phyloP scores from a whole-genome alignment of 1,140 invertebrate genomes.

The Trachymyrmex cornetzi region DNA sequence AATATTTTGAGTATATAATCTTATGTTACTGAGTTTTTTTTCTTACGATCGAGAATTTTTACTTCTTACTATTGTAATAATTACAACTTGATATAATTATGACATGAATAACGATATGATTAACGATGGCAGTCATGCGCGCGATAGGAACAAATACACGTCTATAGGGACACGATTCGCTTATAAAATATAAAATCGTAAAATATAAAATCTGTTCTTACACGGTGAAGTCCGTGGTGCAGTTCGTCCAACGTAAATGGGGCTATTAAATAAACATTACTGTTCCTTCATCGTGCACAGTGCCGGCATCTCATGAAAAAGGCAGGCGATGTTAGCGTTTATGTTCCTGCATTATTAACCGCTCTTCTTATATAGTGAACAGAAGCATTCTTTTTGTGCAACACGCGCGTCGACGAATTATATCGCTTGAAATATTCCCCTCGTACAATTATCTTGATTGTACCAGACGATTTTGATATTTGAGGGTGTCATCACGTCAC shows the following conservation, averaged over 20 bases:
- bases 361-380: constrained; percentile 25
- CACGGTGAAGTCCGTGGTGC: not conserved
- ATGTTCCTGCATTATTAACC: constrained; percentile 53
- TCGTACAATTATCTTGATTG: not conserved
- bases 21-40: not conserved
- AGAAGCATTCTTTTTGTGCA: constrained; percentile 42
- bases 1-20: not conserved
- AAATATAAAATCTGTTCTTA: constrained; percentile 54
- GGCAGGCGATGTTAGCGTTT: constrained; percentile 59
- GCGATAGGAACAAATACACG: not conserved
- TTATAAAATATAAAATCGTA: constrained; percentile 49
- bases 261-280: constrained; percentile 65
- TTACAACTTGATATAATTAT: not conserved
- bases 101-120: too few relatives aligned
- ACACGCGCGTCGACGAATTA: constrained; percentile 21
- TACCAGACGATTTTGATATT: constrained; percentile 2
- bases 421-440: constrained; percentile 7
- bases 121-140: not conserved
- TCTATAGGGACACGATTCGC: not conserved
- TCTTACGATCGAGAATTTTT: not conserved
- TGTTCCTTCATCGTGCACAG: constrained; percentile 55
- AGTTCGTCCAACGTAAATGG: constrained; percentile 46
- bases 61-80: not conserved
- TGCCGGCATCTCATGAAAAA: constrained; percentile 58
- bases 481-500: not conserved